phyloP scores from a whole-genome alignment of 2,888 invertebrate genomes.

The Nomada flava region DNA sequence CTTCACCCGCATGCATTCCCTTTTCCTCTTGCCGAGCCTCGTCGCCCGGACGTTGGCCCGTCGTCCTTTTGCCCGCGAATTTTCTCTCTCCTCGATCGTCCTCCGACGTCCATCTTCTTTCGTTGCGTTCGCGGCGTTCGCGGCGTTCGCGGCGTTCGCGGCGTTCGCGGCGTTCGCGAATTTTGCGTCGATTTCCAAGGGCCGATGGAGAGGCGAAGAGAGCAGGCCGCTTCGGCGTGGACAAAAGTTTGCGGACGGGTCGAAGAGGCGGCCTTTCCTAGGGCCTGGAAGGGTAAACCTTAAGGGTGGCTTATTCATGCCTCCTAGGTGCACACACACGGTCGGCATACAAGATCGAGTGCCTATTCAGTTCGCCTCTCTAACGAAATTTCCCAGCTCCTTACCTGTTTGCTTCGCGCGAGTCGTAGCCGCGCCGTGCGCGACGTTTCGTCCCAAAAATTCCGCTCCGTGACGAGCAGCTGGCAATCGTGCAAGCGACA shows the following conservation, averaged over 20 bases:
- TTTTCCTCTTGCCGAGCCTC: neutral
- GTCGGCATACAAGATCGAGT: constrained; percentile 43
- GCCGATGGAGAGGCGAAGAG: neutral
- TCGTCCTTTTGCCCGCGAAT: neutral
- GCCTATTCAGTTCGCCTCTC: constrained; percentile 35
- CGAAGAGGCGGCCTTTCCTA: constrained; percentile 17
- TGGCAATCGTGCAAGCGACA: too few species aligned
- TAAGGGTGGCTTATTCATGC: constrained; percentile 38
- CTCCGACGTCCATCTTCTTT: neutral
- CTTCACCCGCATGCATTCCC: constrained; percentile 36
- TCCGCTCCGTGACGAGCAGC: constrained; percentile 7
- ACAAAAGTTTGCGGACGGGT: constrained; percentile 25
- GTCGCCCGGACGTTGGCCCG: constrained; percentile 25
- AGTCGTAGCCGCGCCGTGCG: too few species aligned
- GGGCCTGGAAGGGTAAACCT: neutral
- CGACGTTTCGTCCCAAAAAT: constrained; percentile 46
- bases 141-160: neutral
- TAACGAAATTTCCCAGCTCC: constrained; percentile 52
- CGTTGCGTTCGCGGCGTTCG: constrained; percentile 1
- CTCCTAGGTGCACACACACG: constrained; percentile 30
- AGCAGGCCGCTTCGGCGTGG: constrained; percentile 23
- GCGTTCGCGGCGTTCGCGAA: neutral
- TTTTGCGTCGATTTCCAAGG: constrained; percentile 27
- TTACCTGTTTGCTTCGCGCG: constrained; percentile 36
- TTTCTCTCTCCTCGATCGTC: constrained; percentile 1